Evolutionary conservation across 2,888 invertebrate genomes (phyloP).

Genomic region (Oscheius myriophilus): DNA sequence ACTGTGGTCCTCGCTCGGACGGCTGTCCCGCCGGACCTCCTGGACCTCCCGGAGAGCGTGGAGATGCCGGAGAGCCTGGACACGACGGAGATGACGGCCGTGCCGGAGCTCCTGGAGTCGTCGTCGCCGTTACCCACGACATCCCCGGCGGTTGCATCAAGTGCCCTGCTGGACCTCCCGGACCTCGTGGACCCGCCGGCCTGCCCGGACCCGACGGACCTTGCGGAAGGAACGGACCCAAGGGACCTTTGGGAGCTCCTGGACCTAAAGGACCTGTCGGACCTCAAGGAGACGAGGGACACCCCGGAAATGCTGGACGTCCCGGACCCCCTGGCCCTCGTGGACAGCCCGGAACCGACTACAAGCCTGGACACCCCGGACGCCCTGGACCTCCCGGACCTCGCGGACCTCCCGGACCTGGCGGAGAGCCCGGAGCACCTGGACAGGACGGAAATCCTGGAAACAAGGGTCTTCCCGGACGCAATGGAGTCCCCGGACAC

Average conservation of each 20-base stretch:
- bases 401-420: constrained; percentile 53
- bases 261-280: constrained; percentile 45
- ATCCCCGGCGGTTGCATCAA: constrained; percentile 58
- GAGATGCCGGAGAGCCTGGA: constrained; percentile 49
- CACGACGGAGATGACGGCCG: constrained; percentile 50
- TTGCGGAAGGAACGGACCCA: constrained; percentile 43
- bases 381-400: constrained; percentile 53
- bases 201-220: constrained; percentile 42
- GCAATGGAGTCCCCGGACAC: constrained; percentile 50
- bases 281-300: constrained; percentile 43
- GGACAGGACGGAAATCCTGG: constrained; percentile 53
- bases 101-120: constrained; percentile 52
- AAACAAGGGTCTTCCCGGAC: constrained; percentile 49
- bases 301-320: constrained; percentile 43
- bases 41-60: constrained; percentile 54
- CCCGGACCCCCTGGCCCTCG: constrained; percentile 51
- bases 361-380: constrained; percentile 49
- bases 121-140: constrained; percentile 53
- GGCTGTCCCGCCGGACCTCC: constrained; percentile 59
- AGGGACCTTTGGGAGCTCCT: constrained; percentile 42
- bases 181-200: constrained; percentile 50
- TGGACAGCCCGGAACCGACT: constrained; percentile 51
- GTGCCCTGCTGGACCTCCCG: constrained; percentile 49
- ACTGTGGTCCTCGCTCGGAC: constrained; percentile 51
- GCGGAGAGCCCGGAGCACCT: constrained; percentile 48